Evolutionary conservation across 2,113 vertebrate genomes (phyloP), one percentile per base, ranked within the genome.

Genomic region (Peromyscus leucopus): DNA sequence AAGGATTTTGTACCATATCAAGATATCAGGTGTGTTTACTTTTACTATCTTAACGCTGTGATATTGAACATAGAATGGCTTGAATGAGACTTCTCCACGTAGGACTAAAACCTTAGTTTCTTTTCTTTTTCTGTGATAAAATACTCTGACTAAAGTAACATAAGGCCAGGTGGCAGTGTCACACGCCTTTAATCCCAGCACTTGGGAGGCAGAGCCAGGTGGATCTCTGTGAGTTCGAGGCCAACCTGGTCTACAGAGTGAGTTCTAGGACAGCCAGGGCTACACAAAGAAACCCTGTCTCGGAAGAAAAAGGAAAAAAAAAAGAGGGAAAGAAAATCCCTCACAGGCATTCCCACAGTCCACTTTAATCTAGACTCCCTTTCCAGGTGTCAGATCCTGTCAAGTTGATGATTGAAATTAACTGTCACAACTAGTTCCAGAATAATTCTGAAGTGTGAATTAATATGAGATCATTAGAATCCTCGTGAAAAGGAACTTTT

Each of bases 1-100:
- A 99, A 99, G 90, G 99, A 99, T 97, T 99, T 99, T 98, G 98
- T 99, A 76, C 99, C 99, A 0, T 99, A 99, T 98, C 99, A 99
- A 97, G 99, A 99, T 97, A 99, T 99, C 98, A 99, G 99, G 99
- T 99, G 1, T 96, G 97, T 79, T 82, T 97, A 36, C 9, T 93
- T 90, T 97, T 91, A 51, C 2, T 96, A 2, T 89, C 12, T 93
- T 26, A 88, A 51, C 74, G 12, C 19, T 91, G 16, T 96, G 48
- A 46, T 90, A 12, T 86, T 92, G 95, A 12, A 75, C 28, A 16
- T 36, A 1, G 65, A 79, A 55, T 92, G 36, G 11, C 75, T 61
- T 69, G 67, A 7, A 89, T 84, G 55, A 15, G 36, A 59, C 36
- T 31, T 48, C 5, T 39, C 13, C 55, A 51, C 21, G 9, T 71